Evolutionary conservation across 1,140 invertebrate species (phyloP), one percentile per base, ranked within the genome.

Genomic region (Propsilocerus akamusi): DNA sequence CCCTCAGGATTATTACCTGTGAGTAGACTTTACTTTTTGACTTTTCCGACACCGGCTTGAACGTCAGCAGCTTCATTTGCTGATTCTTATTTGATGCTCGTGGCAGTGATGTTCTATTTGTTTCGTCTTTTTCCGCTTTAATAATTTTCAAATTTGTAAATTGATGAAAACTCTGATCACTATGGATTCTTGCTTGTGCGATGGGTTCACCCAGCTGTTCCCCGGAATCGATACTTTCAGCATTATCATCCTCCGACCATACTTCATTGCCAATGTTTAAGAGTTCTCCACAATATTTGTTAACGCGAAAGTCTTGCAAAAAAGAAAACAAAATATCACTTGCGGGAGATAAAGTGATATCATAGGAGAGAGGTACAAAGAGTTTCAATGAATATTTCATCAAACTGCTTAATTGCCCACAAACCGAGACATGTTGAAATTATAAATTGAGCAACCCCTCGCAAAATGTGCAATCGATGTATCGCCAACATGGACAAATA

Each of bases 11-110:
- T n/a, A 22, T 52, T 49, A 52, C 52, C 52, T 50, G 48, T 25
- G 52, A 52, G 34, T 49, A 52, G 17, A 52, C 41, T 52, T 52
- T 48, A 37, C 25, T 37, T 25, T 26, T 34, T n/a, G 20, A 3
- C 49, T 46, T 49, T 11, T 52, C 32, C 34, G 14, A 17, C 20
- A 17, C n/a, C 22, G 34, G 34, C 34, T 41, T 20, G 17, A 20
- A 30, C n/a, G n/a, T 30, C n/a, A 11, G 10, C 28, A 30, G n/a
- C 3, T 30, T 41, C 26, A 46, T 24, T 25, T 25, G 5, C 25
- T 10, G 26, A 5, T 48, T 11, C 3, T 12, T 28, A 30, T 41
- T 46, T 41, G n/a, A 37, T 51, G 25, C 12, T 41, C 34, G 22
- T 17, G 12, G 26, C 2, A 17, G 11, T 24, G 25, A 14, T 30